Evolutionary conservation across 92 coral and sea anemone species (phyloP).

Genomic region (Epizoanthus illoricatus): DNA sequence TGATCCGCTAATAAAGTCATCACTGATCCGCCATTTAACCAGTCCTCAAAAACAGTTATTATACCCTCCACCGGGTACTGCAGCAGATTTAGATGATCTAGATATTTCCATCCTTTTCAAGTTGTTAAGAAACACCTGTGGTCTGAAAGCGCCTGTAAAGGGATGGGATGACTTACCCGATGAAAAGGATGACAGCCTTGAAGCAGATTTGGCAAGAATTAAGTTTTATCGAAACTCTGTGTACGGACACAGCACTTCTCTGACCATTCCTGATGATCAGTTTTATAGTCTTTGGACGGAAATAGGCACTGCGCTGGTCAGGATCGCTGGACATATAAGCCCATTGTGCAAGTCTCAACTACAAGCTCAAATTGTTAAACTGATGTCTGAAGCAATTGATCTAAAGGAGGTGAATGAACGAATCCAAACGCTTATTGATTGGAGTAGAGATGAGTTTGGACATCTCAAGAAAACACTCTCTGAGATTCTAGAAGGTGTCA

Average conservation of each 20-base stretch:
- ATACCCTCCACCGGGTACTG: background rate
- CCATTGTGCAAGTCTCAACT: background rate
- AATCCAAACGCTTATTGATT: background rate
- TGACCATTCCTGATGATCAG: background rate
- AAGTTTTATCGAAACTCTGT: conserved; percentile 23
- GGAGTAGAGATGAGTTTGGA: background rate
- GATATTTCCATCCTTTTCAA: conserved; percentile 19
- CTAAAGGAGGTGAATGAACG: background rate
- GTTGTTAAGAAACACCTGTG: conserved; percentile 6
- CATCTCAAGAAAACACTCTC: background rate
- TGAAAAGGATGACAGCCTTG: conserved; percentile 5
- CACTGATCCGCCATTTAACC: background rate
- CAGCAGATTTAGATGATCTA: background rate
- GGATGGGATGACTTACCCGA: conserved; percentile 25
- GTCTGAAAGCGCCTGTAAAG: conserved; percentile 3
- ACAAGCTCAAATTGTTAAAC: conserved; percentile 11
- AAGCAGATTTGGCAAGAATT: conserved; percentile 33
- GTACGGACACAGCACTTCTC: conserved; percentile 1
- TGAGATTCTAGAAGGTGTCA: background rate
- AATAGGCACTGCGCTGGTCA: background rate
- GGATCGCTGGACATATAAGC: conserved; percentile 7
- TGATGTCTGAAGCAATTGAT: conserved; percentile 13
- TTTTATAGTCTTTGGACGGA: background rate
- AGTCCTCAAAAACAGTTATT: conserved; percentile 24
- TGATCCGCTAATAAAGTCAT: background rate